A percentile compares a stretch with the other conserved stretches of the same genome.
phyloP scores from a whole-genome alignment of 2,113 vertebrate genomes.

The Gracilinanus agilis region DNA sequence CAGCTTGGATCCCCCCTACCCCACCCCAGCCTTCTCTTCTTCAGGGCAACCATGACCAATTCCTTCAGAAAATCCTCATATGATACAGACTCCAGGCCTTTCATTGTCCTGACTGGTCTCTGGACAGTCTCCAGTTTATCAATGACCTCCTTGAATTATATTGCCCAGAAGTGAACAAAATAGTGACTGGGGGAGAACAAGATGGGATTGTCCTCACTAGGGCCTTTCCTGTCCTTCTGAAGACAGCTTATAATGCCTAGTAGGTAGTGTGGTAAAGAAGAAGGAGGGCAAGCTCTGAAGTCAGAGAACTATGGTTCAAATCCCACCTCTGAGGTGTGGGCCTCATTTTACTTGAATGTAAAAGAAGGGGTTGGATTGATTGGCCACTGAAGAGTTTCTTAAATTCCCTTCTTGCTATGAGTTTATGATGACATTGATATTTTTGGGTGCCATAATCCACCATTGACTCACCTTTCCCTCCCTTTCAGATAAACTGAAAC shows the following conservation, averaged over 20 bases:
- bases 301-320: not conserved
- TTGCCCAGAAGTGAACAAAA: not conserved
- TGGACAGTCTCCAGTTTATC: not conserved
- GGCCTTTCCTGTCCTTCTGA: not conserved
- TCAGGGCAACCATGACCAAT: not conserved
- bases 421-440: not conserved
- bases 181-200: not conserved
- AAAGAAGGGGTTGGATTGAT: too few species aligned
- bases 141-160: not conserved
- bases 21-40: not conserved
- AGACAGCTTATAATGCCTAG: not conserved
- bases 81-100: not conserved
- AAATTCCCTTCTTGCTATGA: not conserved
- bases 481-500: not conserved
- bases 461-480: too few species aligned
- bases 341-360: not conserved
- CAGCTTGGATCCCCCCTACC: too few species aligned
- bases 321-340: not conserved
- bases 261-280: not conserved
- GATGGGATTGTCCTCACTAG: not conserved
- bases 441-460: too few species aligned
- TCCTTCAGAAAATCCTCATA: not conserved
- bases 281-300: not conserved
- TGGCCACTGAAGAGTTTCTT: too few species aligned
- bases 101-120: not conserved